phyloP scores from a whole-genome alignment of 2,888 invertebrate species.

The Hemistola chrysoprasaria region DNA sequence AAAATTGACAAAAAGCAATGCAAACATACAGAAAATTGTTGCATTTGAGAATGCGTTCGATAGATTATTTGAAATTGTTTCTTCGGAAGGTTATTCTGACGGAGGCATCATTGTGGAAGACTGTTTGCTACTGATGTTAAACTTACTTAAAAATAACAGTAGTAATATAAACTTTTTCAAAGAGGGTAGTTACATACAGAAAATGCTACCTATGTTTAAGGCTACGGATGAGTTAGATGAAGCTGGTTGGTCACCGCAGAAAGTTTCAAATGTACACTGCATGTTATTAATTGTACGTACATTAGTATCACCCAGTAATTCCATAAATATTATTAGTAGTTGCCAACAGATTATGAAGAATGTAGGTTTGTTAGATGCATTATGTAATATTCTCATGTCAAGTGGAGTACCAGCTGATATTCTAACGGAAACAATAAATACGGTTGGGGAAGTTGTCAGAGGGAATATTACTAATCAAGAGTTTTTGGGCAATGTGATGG shows the following conservation, averaged over 20 bases:
- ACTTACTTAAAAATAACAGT: slow-evolving; percentile 95
- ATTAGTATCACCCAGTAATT: slow-evolving; percentile 96
- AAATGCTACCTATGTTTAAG: slow-evolving; percentile 93
- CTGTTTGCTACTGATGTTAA: slow-evolving; percentile 95
- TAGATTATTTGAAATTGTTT: slow-evolving; percentile 95
- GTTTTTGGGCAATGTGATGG: slow-evolving; percentile 93
- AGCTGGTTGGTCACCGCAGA: slow-evolving; percentile 94
- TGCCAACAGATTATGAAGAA: slow-evolving; percentile 96
- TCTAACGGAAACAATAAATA: slow-evolving; percentile 96
- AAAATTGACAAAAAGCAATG: slow-evolving; percentile 95
- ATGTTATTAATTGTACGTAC: slow-evolving; percentile 95
- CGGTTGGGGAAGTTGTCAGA: slow-evolving; percentile 96
- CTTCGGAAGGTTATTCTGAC: slow-evolving; percentile 94
- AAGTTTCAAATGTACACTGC: slow-evolving; percentile 96
- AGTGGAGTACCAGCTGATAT: slow-evolving; percentile 98
- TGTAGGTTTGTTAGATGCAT: slow-evolving; percentile 82
- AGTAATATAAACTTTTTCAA: slow-evolving; percentile 99
- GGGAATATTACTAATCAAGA: slow-evolving; percentile 96
- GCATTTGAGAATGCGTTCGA: slow-evolving; percentile 99
- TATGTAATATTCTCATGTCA: slow-evolving; percentile 96
- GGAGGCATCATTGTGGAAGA: slow-evolving; percentile 99
- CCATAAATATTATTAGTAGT: slow-evolving; percentile 88
- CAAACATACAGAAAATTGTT: slow-evolving; percentile 99
- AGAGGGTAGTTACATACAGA: slow-evolving; percentile 97
- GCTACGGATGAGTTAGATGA: slow-evolving; percentile 87